Evolutionary conservation across 1,140 invertebrate genomes (phyloP), one percentile per base, ranked within the genome.

Genomic region (Drosophila bocki): DNA sequence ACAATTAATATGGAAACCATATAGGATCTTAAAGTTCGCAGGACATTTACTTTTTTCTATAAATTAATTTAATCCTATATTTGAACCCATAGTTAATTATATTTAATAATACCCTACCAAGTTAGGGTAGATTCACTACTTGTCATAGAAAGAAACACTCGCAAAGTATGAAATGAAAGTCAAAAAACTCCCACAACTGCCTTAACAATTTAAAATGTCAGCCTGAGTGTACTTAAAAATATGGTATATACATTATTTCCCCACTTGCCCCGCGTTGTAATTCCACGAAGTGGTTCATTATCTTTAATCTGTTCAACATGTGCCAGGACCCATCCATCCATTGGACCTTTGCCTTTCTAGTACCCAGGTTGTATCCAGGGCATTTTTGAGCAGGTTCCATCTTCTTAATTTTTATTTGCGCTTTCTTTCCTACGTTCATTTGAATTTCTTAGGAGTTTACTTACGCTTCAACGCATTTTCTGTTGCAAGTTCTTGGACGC

Each of bases 371-470:
- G 35, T 60, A 32, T 33, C 29, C 39, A n/a, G 32, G 54, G 41
- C 72, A 65, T 78, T 75, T 74, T 82, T 61, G 79, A 72, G 54
- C 67, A 33, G 67, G 53, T 72, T 50, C 19, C 79, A 64, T 62
- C 42, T 62, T 53, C 47, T 39, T 54, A 53, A 71, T 65, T 69
- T 68, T 72, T 70, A 69, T 69, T 53, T 33, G 41, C 68, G 51
- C 72, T 33, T 42, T 41, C 48, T 19, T 37, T 22, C 83, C 84
- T 81, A 88, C 84, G 84, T 75, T 87, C 84, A 88, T 88, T 88
- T 88, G 85, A 88, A 88, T 88, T 88, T 90, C 85, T 84, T 88
- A 69, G 85, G 78, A 88, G 65, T 88, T 88, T 88, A 84, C 80
- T 84, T 78, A 88, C 86, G 84, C 77, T 78, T 88, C 72, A 70